Evolutionary conservation across 2,113 vertebrate species (phyloP), one percentile per base, ranked within the genome.

Genomic region (Puma concolor): DNA sequence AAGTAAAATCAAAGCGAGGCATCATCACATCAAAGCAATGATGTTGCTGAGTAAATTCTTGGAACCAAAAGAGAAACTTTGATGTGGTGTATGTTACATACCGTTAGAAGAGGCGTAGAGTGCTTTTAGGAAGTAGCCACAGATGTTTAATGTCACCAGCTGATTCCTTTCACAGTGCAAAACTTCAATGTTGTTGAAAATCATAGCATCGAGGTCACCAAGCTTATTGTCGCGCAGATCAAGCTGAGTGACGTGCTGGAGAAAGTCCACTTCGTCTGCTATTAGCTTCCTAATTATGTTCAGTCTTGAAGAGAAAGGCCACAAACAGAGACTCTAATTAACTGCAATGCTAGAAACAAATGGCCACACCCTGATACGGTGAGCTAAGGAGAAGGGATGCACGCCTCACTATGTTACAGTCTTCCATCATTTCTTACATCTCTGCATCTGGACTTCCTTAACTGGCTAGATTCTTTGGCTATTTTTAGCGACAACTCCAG

Each of bases 141-240:
- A 99, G 98, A 99, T 98, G 97, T 98, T 99, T 77, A 99, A 98
- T 48, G 98, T 98, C n/a, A 98, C 94, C 98, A 99, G 98, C 36
- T 98, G 98, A 98, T 99, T 99, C 97, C 99, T 99, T 98, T 99
- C 99, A 96, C 99, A 99, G 99, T 99, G 99, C 29, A 99, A 98
- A 95, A 99, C 99, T 98, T 99, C 99, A n/a, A 99, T 98, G 0
- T 99, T 99, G 96, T 99, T 99, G 98, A 99, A 99, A 96, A 99
- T 95, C 0, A 99, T 99, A 44, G 99, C 99, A 5, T 99, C 99
- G 92, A 99, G 98, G 36, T 99, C 99, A 10, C 91, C 98, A 72
- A 99, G 99, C 95, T 99, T 98, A 98, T 99, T 99, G 98, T 99
- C 99, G 92, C 99, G 99, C 81, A 99, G 98, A 74, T 99, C 99